These are phyloP conservation scores for Hyperoplus lanceolatus DNA, from an alignment of 2,797 vertebrate species.

Conservation along the genomic window DNA sequence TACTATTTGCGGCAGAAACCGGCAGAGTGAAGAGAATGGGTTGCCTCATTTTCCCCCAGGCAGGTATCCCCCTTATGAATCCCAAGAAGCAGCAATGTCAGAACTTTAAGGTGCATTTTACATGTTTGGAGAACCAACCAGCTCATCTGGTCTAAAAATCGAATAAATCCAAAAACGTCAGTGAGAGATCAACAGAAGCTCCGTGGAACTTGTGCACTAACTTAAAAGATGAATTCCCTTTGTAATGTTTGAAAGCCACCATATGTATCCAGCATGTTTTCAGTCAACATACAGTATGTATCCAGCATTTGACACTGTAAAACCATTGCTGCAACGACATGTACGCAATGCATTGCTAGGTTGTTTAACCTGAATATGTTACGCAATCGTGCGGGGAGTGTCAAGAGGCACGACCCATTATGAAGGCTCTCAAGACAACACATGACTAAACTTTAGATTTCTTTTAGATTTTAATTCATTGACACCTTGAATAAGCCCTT, in stretches of 20 bases:
- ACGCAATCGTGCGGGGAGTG: conserved; percentile 47
- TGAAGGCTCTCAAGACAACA: background rate
- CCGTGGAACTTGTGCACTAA: background rate
- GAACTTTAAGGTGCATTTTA: background rate
- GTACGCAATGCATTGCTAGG: background rate
- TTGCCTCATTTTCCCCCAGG: background rate
- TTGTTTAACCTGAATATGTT: conserved; percentile 57
- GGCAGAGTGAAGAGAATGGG: background rate
- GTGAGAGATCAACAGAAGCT: background rate
- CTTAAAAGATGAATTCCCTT: too few relatives aligned
- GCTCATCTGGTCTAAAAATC: background rate
- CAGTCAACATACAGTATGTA: background rate
- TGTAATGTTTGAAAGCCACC: too few relatives aligned
- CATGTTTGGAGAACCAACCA: conserved; percentile 1
- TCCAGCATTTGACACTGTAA: background rate
- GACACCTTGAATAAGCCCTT: too few relatives aligned
- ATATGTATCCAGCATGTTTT: background rate
- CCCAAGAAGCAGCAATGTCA: background rate
- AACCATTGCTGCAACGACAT: conserved; percentile 1
- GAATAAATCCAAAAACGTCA: too few relatives aligned
- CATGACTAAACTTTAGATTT: background rate
- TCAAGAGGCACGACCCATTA: background rate
- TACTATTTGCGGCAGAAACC: conserved; percentile 29
- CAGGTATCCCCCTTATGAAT: conserved; percentile 3
- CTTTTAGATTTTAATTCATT: too few relatives aligned